Evolutionary conservation across 1,140 invertebrate genomes (phyloP).

Genomic region (Meteorus sp.): DNA sequence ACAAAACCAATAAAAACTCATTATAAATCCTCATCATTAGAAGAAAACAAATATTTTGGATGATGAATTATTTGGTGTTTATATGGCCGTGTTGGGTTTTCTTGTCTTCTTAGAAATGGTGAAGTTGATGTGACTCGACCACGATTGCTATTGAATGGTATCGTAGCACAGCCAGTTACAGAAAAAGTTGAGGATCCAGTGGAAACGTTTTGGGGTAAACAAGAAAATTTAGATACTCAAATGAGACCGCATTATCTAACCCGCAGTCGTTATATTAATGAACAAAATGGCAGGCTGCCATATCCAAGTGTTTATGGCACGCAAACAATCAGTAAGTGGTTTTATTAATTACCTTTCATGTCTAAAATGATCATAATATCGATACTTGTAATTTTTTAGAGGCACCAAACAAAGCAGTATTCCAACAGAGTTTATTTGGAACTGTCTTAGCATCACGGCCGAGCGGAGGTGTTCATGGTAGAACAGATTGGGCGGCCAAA

Average conservation of each 20-base stretch:
- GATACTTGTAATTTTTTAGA: conserved; percentile 32
- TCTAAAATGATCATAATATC: neutral
- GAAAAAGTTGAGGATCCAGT: conserved; percentile 41
- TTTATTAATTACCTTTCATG: conserved; percentile 1
- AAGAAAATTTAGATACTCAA: conserved; percentile 50
- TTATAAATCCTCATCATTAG: neutral
- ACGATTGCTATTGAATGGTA: conserved; percentile 37
- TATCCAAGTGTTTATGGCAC: conserved; percentile 50
- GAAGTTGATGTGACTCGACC: conserved; percentile 39
- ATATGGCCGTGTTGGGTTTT: conserved; percentile 19
- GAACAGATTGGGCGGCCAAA: conserved; percentile 69
- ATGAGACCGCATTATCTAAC: conserved; percentile 66
- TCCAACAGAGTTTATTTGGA: conserved; percentile 48
- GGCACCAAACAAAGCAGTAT: conserved; percentile 42
- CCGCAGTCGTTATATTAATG: conserved; percentile 65
- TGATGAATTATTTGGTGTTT: neutral
- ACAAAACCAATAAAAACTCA: neutral
- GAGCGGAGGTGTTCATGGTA: conserved; percentile 56
- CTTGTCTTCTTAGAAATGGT: conserved; percentile 41
- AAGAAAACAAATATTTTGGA: too few species aligned
- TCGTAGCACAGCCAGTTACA: conserved; percentile 31
- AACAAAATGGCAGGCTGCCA: conserved; percentile 54
- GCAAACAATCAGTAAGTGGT: conserved; percentile 39
- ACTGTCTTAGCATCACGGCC: conserved; percentile 50
- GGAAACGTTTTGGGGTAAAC: conserved; percentile 45